Conservation (phyloP, 1,140 invertebrate species). For the Lasaia peninsularis region DNA sequence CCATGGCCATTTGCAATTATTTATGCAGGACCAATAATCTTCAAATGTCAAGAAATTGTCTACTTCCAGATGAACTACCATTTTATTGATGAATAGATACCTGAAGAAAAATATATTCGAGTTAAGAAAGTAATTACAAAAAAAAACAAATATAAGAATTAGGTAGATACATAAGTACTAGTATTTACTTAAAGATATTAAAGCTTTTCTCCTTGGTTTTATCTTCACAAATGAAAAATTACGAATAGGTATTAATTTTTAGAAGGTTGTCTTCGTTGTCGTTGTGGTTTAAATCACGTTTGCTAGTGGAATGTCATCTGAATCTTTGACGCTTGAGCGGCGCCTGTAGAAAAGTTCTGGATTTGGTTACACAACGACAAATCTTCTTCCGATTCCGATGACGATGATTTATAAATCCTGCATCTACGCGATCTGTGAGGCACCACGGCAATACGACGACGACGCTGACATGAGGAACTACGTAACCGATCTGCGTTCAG, state of each 20-base stretch:
- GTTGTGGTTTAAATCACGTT: not conserved
- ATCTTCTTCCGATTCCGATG: not conserved
- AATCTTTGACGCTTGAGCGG: not conserved
- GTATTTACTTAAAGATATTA: too few relatives aligned
- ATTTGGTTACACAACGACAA: not conserved
- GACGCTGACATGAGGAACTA: not conserved
- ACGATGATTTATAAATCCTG: not conserved
- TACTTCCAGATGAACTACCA: not conserved
- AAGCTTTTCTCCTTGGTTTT: not conserved
- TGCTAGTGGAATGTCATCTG: too few relatives aligned
- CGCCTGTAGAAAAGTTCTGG: not conserved
- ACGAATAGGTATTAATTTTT: too few relatives aligned
- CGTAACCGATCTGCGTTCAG: not conserved
- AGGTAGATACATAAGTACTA: too few relatives aligned
- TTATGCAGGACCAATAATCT: not conserved
- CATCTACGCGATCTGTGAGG: not conserved
- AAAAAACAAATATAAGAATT: too few relatives aligned
- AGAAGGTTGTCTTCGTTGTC: not conserved
- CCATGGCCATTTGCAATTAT: not conserved
- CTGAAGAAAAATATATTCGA: not conserved
- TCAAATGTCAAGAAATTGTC: not conserved
- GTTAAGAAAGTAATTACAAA: too few relatives aligned
- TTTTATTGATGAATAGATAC: not conserved
- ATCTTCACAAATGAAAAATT: too few relatives aligned
- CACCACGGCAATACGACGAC: too few relatives aligned